Evolutionary conservation across 2,797 vertebrate species (phyloP), one percentile per base, ranked within the genome.

Genomic region (Tadarida brasiliensis): DNA sequence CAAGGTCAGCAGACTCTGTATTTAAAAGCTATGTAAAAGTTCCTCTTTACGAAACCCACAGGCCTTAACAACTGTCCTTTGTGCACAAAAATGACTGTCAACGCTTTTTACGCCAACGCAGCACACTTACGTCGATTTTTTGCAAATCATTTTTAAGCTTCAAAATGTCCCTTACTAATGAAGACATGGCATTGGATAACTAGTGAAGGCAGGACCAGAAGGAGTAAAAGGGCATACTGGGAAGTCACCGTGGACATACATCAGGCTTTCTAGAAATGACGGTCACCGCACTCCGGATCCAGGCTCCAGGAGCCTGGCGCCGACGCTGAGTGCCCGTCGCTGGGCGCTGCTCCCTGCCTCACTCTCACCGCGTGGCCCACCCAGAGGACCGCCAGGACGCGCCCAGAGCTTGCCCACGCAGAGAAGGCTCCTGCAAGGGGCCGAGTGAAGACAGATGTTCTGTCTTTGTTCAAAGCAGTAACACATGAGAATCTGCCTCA

Each of bases 381-480:
- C 65, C 65, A 33, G 5, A 20, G 17, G 17, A 33, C 65, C 49
- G 49, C 49, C 65, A 67, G 65, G n/a, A 33, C 19, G 65, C 65
- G 33, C 65, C 65, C 65, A 68, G 20, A 73, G 81, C 63, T 1
- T 3, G 54, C 76, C 68, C 47, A 11, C 0, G 6, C 16, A 33
- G 85, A 83, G 70, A 95, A 44, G 35, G 56, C 74, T 57, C 73
- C 88, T 33, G 56, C 82, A 35, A 84, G 78, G 83, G 92, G 73
- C 96, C 96, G 90, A 97, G 94, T 78, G 93, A 77, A 96, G 94
- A 92, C 97, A 97, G 94, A 92, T 97, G 97, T 95, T 91, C 95
- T 28, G 94, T 77, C 95, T 97, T 91, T 91, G 85, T 95, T 95
- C 92, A 96, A 96, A 97, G 63, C 88, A 81, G 92, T 71, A 94